phyloP scores from a whole-genome alignment of 2,797 vertebrate genomes.

The Sebastes matsubarae region DNA sequence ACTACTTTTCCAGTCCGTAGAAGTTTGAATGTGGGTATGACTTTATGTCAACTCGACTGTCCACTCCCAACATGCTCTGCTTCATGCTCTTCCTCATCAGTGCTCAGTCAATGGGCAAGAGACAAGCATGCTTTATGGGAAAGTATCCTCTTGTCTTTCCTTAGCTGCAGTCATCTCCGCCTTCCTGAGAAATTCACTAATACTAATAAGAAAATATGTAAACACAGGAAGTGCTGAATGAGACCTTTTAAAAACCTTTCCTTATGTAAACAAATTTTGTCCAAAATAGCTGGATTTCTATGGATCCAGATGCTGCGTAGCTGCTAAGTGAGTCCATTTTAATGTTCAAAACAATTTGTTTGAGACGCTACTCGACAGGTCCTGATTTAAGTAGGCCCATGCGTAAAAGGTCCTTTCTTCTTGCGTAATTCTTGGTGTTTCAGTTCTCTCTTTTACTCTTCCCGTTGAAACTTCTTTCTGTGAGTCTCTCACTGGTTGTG shows the following conservation, averaged over 20 bases:
- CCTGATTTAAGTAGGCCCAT: not conserved
- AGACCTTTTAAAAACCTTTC: not conserved
- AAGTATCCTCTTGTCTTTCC: not conserved
- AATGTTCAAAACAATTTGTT: not conserved
- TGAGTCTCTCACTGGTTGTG: slow-evolving; percentile 23
- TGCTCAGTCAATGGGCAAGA: not conserved
- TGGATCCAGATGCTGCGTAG: not conserved
- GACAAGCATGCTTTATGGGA: not conserved
- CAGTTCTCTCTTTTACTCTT: not conserved
- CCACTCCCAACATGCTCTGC: not conserved
- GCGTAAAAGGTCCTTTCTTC: not conserved
- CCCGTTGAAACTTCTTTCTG: slow-evolving; percentile 24
- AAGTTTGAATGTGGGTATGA: not conserved
- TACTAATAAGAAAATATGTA: not conserved
- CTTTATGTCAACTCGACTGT: not conserved
- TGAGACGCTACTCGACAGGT: not conserved
- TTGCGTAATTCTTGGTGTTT: no score
- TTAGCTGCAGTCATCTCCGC: not conserved
- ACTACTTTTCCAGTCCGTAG: not conserved
- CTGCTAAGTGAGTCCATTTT: not conserved
- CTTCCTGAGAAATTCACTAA: not conserved
- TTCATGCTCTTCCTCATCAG: not conserved
- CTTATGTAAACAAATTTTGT: slow-evolving; percentile 2
- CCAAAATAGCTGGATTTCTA: not conserved
- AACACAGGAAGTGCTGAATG: slow-evolving; percentile 3